A percentile compares a stretch with the other conserved stretches of the same genome.
Evolutionary conservation across 2,113 vertebrate genomes (phyloP).

Genomic region (Probosciger aterrimus): DNA sequence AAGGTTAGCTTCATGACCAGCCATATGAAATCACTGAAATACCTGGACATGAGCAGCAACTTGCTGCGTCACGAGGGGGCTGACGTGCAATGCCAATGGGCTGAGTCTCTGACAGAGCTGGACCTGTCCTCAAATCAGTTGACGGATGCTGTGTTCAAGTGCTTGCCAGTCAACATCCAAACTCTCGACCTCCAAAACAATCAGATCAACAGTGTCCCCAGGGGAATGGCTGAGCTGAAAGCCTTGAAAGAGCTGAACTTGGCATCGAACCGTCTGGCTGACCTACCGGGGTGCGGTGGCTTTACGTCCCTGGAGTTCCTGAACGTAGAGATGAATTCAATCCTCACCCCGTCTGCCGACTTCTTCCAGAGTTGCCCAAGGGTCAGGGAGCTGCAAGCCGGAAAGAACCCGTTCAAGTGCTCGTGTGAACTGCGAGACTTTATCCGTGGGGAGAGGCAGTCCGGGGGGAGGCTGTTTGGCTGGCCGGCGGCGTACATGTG

Average conservation of each 20-base stretch:
- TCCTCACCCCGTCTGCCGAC: conserved; percentile 69
- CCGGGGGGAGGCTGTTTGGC: conserved; percentile 49
- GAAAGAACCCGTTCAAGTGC: conserved; percentile 85
- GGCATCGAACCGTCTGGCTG: conserved; percentile 77
- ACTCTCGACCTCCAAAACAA: conserved; percentile 80
- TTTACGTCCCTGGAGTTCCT: conserved; percentile 73
- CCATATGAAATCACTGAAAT: conserved; percentile 76
- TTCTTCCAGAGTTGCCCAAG: conserved; percentile 74
- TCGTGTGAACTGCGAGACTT: conserved; percentile 82
- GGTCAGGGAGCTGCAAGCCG: conserved; percentile 70
- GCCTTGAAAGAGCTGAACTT: conserved; percentile 80
- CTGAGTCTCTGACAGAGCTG: conserved; percentile 50
- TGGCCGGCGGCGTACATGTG: conserved; percentile 84
- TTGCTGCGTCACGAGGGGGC: conserved; percentile 63
- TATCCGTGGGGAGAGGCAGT: conserved; percentile 15
- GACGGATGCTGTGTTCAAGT: conserved; percentile 76
- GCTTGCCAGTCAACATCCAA: conserved; percentile 74
- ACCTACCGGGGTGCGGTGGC: conserved; percentile 76
- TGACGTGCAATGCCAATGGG: conserved; percentile 73
- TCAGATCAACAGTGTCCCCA: conserved; percentile 73
- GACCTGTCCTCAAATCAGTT: conserved; percentile 82
- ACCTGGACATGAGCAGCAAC: conserved; percentile 82
- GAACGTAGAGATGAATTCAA: conserved; percentile 71
- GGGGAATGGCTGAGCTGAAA: conserved; percentile 48
- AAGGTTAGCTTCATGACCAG: conserved; percentile 59